Evolutionary conservation across 2,888 invertebrate species (phyloP).

Genomic region (Labia minor): DNA sequence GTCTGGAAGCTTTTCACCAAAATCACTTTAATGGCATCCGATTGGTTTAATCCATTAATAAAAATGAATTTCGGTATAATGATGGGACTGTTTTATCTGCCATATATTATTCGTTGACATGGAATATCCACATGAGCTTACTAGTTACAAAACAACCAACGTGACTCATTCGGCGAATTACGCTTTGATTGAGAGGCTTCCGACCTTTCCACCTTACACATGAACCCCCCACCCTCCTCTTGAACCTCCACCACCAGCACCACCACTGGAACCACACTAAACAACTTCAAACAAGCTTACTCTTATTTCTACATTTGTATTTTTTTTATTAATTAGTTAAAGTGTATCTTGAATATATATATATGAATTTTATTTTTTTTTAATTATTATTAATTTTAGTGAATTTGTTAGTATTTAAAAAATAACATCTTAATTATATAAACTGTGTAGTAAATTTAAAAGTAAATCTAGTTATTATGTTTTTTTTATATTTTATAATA

Average conservation of each 20-base stretch:
- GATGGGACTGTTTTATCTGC: slow-evolving; percentile 2
- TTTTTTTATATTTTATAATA: too few relatives aligned
- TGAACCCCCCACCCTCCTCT: too few relatives aligned
- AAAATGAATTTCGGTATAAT: slow-evolving; percentile 4
- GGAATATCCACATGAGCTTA: background rate
- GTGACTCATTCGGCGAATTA: slow-evolving; percentile 4
- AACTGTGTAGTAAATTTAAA: too few relatives aligned
- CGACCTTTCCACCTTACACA: slow-evolving; percentile 3
- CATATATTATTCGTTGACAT: background rate
- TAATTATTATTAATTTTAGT: too few relatives aligned
- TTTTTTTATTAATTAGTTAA: background rate
- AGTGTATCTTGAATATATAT: too few relatives aligned
- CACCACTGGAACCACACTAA: background rate
- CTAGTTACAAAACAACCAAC: background rate
- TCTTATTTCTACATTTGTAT: background rate
- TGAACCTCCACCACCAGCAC: background rate
- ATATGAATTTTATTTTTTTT: too few relatives aligned
- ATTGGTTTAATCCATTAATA: background rate
- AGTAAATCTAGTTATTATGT: too few relatives aligned
- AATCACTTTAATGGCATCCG: background rate
- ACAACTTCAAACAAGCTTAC: background rate
- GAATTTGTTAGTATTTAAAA: too few relatives aligned
- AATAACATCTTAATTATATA: too few relatives aligned
- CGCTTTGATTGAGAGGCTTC: background rate
- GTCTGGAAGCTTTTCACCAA: background rate